Evolutionary conservation across 1,140 invertebrate species (phyloP), one percentile per base, ranked within the genome.

Genomic region (Melitaea cinxia): DNA sequence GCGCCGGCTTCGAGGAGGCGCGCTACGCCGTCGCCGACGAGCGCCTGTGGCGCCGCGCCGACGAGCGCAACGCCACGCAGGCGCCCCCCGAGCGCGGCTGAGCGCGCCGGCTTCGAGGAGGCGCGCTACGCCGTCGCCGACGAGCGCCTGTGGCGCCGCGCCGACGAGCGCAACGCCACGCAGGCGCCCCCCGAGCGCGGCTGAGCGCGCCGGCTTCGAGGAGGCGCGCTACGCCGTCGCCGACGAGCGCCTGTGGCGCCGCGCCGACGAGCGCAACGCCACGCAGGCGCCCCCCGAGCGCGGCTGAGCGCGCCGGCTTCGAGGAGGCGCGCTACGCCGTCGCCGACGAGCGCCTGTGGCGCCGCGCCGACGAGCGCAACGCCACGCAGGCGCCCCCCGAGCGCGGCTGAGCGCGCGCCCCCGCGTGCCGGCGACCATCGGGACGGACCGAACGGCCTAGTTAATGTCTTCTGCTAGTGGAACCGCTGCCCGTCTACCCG

Each of bases 391-490:
- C 98, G 88, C 94, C 94, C 57, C 97, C 97, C 21, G 97, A 97
- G 56, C 93, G 98, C 45, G 56, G 97, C 97, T 19, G 89, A 95
- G 21, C 93, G 94, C 77, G 96, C 95, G 52, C 70, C 30, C 98
- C 98, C 82, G 97, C 98, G 88, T 94, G 94, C 57, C 97, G 97
- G n/a, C n/a, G n/a, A n/a, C 21, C 97, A 97, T 55, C 93, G 98
- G 45, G 56, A 97, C 97, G 17, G 89, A 95, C 19, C 93, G 94
- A 76, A 96, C 95, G 88, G 94, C 95, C 69, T 94, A n/a, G n/a
- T n/a, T n/a, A n/a, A n/a, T n/a, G n/a, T n/a, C n/a, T n/a, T n/a
- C n/a, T n/a, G n/a, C n/a, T n/a, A n/a, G n/a, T n/a, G n/a, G n/a
- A n/a, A n/a, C n/a, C n/a, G n/a, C n/a, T n/a, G n/a, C n/a, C n/a